These are phyloP conservation scores for Proisotoma minuta DNA, from an alignment of 2,888 invertebrate genomes.

Conservation along the genomic window DNA sequence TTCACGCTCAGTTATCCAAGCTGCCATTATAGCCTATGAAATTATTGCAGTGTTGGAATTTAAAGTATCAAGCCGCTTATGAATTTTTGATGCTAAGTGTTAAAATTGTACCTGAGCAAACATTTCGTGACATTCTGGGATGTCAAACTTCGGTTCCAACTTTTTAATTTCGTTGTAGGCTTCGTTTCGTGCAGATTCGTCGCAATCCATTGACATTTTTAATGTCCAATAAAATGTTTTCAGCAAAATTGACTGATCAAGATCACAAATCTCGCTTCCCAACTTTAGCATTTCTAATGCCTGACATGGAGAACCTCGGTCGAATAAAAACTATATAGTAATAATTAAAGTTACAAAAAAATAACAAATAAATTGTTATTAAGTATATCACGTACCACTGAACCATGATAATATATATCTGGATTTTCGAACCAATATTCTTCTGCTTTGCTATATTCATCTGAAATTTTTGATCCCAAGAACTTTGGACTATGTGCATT, in stretches of 20 bases:
- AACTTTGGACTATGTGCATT: too few species aligned
- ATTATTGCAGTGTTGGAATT: not conserved
- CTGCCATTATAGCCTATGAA: constrained; percentile 4
- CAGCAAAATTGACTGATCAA: not conserved
- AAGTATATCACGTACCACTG: constrained; percentile 12
- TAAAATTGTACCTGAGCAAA: constrained; percentile 19
- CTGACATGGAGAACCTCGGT: constrained; percentile 14
- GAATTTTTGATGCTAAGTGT: not conserved
- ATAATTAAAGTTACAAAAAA: too few species aligned
- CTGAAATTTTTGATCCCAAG: constrained; percentile 19
- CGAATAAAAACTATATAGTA: constrained; percentile 17
- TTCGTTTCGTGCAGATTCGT: not conserved
- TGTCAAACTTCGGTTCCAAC: constrained; percentile 24
- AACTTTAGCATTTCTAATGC: constrained; percentile 23
- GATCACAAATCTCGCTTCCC: constrained; percentile 13
- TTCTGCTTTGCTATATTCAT: constrained; percentile 24
- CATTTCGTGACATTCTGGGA: constrained; percentile 30
- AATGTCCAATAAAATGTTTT: constrained; percentile 3
- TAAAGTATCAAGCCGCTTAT: not conserved
- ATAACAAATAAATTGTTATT: not conserved
- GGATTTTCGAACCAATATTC: constrained; percentile 23
- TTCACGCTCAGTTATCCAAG: not conserved
- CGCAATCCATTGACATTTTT: not conserved
- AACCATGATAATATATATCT: constrained; percentile 34
- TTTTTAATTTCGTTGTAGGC: constrained; percentile 7